Evolutionary conservation across 2,888 invertebrate species (phyloP), one percentile per base, ranked within the genome.

Genomic region (Aricia artaxerxes): DNA sequence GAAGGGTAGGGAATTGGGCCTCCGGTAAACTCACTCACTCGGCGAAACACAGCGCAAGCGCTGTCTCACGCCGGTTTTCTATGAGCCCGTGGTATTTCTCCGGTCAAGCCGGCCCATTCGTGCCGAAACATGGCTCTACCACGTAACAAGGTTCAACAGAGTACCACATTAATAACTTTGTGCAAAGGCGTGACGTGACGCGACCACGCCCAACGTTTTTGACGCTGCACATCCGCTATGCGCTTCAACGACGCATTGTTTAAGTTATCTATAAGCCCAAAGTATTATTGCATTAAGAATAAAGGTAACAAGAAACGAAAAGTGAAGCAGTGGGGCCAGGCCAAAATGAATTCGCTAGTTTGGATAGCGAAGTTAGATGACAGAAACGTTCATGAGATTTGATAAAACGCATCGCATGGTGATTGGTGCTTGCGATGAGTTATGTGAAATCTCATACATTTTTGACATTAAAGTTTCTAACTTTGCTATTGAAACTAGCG

Each of bases 161-260:
- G 57, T 35, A 13, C 2, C 24, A 69, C 69, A 69, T 35, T 69
- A 69, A 69, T 69, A 11, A 69, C 6, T 31, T 24, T 64, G 35
- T 13, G 69, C 13, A 35, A 24, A 31, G 69, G 69, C 69, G 69
- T 69, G 69, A 69, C 69, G 35, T 69, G 69, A 69, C 35, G 69
- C 35, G 69, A 35, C 69, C 69, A 31, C 69, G 13, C 69, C 69
- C 13, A 35, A 35, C 1, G 31, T 5, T 64, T 13, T 13, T 4
- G 24, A 24, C 49, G 13, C 35, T 24, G 69, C 69, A 69, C 69
- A 35, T 69, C 69, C 69, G 69, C 35, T 69, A 64, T 31, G 31
- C 31, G 35, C 31, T 31, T 64, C 69, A 69, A 69, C 69, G 35
- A 69, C 69, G 31, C 35, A 69, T 69, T 69, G 69, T 69, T 69